A percentile compares a stretch with the other conserved stretches of the same genome.
phyloP scores from a whole-genome alignment of 53 echinoderm and acorn worm species.

The Luidia sarsii region DNA sequence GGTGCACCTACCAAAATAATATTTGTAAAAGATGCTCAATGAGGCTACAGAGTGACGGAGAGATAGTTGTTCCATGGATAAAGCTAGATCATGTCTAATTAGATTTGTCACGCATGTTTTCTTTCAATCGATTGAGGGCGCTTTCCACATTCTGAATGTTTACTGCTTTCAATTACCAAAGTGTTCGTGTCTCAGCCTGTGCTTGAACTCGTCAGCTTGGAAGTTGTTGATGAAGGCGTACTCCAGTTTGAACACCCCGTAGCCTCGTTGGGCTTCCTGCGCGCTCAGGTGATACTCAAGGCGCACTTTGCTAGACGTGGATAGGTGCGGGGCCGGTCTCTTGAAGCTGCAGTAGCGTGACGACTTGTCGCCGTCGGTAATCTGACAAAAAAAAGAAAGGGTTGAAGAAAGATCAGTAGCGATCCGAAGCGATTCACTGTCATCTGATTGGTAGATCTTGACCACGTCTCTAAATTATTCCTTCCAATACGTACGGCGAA shows the following conservation, averaged over 20 bases:
- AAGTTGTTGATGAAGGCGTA: conserved; percentile 39
- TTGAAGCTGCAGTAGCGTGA: conserved; percentile 53
- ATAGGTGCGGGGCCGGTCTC: conserved; percentile 45
- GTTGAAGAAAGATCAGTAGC: background rate
- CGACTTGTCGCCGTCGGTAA: conserved; percentile 38
- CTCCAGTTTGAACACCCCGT: conserved; percentile 54
- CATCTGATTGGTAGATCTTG: too few relatives aligned
- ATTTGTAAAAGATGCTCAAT: too few relatives aligned
- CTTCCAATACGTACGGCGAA: too few relatives aligned
- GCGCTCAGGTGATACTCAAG: conserved; percentile 50
- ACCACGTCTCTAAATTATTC: too few relatives aligned
- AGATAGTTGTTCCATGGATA: background rate
- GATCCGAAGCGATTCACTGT: too few relatives aligned
- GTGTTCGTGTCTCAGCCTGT: conserved; percentile 9
- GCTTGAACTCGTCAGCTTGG: conserved; percentile 32
- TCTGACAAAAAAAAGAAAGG: conserved; percentile 10
- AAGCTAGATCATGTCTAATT: background rate
- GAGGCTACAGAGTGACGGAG: too few relatives aligned
- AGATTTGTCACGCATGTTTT: background rate
- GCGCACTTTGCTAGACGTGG: conserved; percentile 27
- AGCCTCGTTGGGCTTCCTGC: conserved; percentile 5
- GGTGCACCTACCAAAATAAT: too few relatives aligned
- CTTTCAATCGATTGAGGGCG: background rate
- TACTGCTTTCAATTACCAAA: conserved; percentile 40
- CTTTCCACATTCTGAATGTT: background rate